Percentiles rank a stretch among this genome's conserved stretches.
Evolutionary conservation across 2,888 invertebrate species (phyloP).

Genomic region (Norana najaformis): DNA sequence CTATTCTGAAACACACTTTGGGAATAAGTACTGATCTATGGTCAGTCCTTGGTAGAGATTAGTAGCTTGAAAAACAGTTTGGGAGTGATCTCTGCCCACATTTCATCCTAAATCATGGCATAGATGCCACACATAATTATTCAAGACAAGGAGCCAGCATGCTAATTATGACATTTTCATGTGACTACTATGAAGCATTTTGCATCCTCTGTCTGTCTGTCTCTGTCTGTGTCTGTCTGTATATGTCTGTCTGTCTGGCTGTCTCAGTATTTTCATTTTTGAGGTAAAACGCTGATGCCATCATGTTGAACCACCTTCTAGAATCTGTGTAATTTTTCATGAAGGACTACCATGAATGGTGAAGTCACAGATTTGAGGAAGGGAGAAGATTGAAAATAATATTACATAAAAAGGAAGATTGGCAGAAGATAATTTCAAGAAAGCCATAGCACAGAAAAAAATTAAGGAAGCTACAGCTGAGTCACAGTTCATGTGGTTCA

Average conservation of each 20-base stretch:
- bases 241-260: neutral
- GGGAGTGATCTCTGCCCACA: neutral
- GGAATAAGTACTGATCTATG: neutral
- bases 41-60: neutral
- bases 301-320: neutral
- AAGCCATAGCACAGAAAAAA: neutral
- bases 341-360: neutral
- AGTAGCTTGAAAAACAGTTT: neutral
- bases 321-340: neutral
- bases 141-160: neutral
- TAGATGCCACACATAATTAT: neutral
- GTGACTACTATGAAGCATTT: too few species aligned
- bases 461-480: neutral
- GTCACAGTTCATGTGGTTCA: neutral
- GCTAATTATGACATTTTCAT: neutral
- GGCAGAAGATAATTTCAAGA: neutral
- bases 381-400: neutral
- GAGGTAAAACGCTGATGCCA: neutral
- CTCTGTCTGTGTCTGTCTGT: neutral
- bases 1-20: neutral
- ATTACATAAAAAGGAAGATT: neutral
- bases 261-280: neutral
- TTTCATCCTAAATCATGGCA: neutral
- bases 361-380: neutral
- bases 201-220: neutral